Base-by-base conservation (phyloP, 2,113 vertebrate species). In the Uria aalge region DNA sequence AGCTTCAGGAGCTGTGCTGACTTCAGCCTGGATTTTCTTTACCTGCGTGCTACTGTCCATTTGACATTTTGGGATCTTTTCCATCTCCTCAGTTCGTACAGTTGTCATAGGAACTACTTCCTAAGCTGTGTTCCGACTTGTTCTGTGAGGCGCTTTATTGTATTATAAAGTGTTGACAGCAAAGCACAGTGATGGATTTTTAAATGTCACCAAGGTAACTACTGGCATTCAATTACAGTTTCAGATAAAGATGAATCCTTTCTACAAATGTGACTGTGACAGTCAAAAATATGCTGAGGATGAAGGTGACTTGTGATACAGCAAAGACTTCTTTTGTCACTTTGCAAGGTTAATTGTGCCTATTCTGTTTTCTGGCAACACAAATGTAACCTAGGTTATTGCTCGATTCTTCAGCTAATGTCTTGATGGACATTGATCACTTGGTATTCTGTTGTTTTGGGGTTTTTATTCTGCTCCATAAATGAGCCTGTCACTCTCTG, bases 91-190 rank as follows among this genome's bases (percentile, higher is more conserved):
- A 90, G 71, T 88, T 94, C 96, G 85, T 82, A 48, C 41, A 92
- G 98, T 98, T 97, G 98, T 98, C 98, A 98, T 94, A 98, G 98
- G 97, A 98, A 98, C 97, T 96, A 89, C 96, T 97, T 98, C 97
- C 96, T 48, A 22, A 97, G 95, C 90, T 97, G 94, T 81, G 90
- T 92, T 97, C 98, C 97, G 97, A 94, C 97, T 98, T 96, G 66
- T 97, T 97, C 96, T 79, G 41, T 16, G 77, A 98, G 94, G 60
- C 85, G 77, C 94, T 96, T 96, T 85, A 88, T 95, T 92, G 93
- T 97, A 84, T 97, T 94, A 97, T 91, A 80, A 97, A 89, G 94
- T 96, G 96, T 95, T 96, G 96, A 96, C 97, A 97, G 94, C 94
- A 93, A 85, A 97, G 94, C 95, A 91, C 88, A 90, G 92, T 78